These are phyloP conservation scores for Coptodon bakossiorum DNA, from an alignment of 2,113 vertebrate genomes.

Conservation along the genomic window DNA sequence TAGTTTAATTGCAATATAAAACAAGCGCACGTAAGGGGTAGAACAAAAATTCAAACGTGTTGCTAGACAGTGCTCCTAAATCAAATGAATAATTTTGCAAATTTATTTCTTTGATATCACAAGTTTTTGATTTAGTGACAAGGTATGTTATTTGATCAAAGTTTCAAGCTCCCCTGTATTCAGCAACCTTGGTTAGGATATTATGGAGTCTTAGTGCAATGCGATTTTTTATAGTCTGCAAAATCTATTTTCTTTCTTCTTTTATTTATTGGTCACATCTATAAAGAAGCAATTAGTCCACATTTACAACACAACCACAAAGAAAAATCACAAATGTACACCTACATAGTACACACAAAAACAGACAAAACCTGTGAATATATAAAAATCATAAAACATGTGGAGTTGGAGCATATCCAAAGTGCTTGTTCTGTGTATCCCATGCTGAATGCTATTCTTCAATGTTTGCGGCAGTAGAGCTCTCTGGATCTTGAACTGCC, in stretches of 20 bases:
- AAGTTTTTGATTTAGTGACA: not conserved
- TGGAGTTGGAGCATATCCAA: not conserved
- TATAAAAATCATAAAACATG: not conserved
- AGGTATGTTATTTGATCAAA: not conserved
- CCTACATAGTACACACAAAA: not conserved
- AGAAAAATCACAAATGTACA: not conserved
- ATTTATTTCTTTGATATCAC: accelerated
- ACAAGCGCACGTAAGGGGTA: accelerated
- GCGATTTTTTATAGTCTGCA: not conserved
- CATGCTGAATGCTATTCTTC: not conserved
- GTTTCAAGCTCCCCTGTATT: not conserved
- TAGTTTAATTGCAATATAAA: not conserved
- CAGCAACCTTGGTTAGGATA: not conserved
- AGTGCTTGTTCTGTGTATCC: constrained; percentile 3
- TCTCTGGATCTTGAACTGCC: constrained; percentile 27
- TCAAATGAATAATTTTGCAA: not conserved
- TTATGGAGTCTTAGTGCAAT: not conserved
- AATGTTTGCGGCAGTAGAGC: constrained; percentile 49
- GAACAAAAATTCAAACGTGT: not conserved
- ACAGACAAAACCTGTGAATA: not conserved
- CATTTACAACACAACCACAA: not conserved
- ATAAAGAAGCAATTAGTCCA: not conserved
- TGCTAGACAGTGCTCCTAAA: not conserved
- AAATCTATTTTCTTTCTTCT: not conserved
- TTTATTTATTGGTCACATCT: not conserved